These are phyloP conservation scores for Lasioglossum baleicum DNA, from an alignment of 1,140 invertebrate species.

Conservation along the genomic window DNA sequence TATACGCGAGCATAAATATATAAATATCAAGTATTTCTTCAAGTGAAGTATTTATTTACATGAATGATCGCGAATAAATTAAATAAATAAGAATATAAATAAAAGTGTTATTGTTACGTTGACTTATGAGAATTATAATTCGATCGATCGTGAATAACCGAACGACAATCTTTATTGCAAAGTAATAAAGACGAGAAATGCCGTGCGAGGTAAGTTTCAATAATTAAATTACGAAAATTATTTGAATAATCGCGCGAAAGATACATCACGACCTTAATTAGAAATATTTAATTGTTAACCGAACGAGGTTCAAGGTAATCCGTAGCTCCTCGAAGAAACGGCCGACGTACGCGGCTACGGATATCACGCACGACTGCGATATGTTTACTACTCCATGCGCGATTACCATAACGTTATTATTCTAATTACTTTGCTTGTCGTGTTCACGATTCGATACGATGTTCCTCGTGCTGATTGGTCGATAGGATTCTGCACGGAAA, in stretches of 20 bases:
- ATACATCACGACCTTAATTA: conserved; percentile 43
- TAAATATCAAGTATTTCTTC: not conserved
- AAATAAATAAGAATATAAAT: conserved; percentile 26
- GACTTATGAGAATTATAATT: not conserved
- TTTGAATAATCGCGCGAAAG: conserved; percentile 27
- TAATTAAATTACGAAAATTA: conserved; percentile 19
- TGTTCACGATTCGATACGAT: not conserved
- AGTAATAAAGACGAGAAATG: not conserved
- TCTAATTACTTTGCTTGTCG: not conserved
- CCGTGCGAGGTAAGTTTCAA: not conserved
- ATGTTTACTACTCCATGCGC: not conserved
- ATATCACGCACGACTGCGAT: conserved; percentile 45
- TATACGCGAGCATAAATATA: not conserved
- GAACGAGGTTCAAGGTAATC: conserved; percentile 60
- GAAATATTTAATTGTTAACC: conserved; percentile 13
- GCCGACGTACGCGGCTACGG: conserved; percentile 43
- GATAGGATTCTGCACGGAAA: not conserved
- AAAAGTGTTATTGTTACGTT: conserved; percentile 1
- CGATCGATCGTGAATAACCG: conserved; percentile 18
- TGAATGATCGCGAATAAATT: not conserved
- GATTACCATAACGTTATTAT: conserved; percentile 20
- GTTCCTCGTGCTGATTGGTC: conserved; percentile 24
- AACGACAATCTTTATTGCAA: not conserved
- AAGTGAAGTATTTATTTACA: conserved; percentile 17
- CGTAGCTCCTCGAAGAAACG: conserved; percentile 36